Conservation (phyloP, 2,797 vertebrate species). For the Pyrocephalus nanus region DNA sequence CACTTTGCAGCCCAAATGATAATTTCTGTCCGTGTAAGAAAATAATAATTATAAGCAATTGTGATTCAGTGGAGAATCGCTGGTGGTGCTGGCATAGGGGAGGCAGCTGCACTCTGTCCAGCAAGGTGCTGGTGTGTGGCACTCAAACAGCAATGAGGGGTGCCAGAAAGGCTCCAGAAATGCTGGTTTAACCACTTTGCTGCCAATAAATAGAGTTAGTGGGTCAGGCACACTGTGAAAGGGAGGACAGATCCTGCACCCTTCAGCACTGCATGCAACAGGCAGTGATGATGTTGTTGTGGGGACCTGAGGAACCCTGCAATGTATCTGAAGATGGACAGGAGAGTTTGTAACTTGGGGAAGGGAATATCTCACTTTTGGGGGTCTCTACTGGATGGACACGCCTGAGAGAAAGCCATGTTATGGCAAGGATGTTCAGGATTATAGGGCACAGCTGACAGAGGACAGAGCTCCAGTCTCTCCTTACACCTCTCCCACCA, state of each 20-base stretch:
- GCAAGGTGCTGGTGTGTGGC: slow-evolving; percentile 1
- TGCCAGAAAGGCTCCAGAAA: background rate
- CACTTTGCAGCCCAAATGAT: slow-evolving; percentile 43
- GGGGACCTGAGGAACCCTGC: background rate
- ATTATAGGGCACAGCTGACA: background rate
- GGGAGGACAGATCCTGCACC: background rate
- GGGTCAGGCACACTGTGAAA: background rate
- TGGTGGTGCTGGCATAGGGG: background rate
- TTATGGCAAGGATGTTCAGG: background rate
- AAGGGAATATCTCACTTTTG: background rate
- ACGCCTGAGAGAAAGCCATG: background rate
- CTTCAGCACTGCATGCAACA: rapidly evolving
- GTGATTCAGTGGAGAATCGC: slow-evolving; percentile 10
- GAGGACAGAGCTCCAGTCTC: background rate
- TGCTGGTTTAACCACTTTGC: background rate
- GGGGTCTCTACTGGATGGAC: background rate
- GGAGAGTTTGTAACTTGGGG: too few relatives aligned
- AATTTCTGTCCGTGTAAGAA: slow-evolving; percentile 27
- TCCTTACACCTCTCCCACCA: background rate
- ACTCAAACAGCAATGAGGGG: background rate
- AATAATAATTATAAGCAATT: slow-evolving; percentile 59
- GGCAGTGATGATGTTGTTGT: too few relatives aligned
- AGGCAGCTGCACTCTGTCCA: slow-evolving; percentile 17
- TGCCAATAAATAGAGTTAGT: background rate
- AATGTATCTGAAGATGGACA: background rate